Evolutionary conservation across 2,888 invertebrate species (phyloP).

Genomic region (Toxonevra muliebris): DNA sequence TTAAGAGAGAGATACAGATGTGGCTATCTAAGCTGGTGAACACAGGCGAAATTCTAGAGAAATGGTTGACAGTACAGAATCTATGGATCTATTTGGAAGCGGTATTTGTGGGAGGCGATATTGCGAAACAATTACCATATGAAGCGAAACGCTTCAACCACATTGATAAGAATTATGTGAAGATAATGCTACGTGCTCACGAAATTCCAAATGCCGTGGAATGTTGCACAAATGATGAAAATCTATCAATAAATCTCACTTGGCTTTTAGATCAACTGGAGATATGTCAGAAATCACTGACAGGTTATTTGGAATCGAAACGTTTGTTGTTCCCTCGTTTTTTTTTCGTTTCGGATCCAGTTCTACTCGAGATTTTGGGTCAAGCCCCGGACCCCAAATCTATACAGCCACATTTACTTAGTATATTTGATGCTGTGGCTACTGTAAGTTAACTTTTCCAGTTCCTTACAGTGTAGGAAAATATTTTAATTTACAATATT

Average conservation of each 20-base stretch:
- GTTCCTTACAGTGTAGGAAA: too few species aligned
- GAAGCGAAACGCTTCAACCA: slow-evolving; percentile 80
- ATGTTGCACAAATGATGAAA: slow-evolving; percentile 85
- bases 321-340: slow-evolving; percentile 86
- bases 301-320: slow-evolving; percentile 85
- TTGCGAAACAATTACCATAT: slow-evolving; percentile 83
- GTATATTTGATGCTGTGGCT: slow-evolving; percentile 86
- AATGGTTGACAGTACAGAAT: slow-evolving; percentile 86
- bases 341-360: slow-evolving; percentile 92
- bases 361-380: slow-evolving; percentile 86
- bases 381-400: slow-evolving; percentile 89
- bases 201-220: slow-evolving; percentile 84
- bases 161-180: slow-evolving; percentile 89
- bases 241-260: slow-evolving; percentile 79
- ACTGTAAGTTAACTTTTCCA: slow-evolving; percentile 65
- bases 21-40: slow-evolving; percentile 84
- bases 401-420: slow-evolving; percentile 83
- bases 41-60: slow-evolving; percentile 85
- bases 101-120: slow-evolving; percentile 91
- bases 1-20: slow-evolving; percentile 82
- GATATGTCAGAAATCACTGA: slow-evolving; percentile 89
- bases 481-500: too few species aligned
- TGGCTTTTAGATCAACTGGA: slow-evolving; percentile 86
- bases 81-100: slow-evolving; percentile 91
- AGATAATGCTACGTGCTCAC: slow-evolving; percentile 85